Evolutionary conservation across 2,113 vertebrate genomes (phyloP), one percentile per base, ranked within the genome.

Genomic region (Pardalotus punctatus): DNA sequence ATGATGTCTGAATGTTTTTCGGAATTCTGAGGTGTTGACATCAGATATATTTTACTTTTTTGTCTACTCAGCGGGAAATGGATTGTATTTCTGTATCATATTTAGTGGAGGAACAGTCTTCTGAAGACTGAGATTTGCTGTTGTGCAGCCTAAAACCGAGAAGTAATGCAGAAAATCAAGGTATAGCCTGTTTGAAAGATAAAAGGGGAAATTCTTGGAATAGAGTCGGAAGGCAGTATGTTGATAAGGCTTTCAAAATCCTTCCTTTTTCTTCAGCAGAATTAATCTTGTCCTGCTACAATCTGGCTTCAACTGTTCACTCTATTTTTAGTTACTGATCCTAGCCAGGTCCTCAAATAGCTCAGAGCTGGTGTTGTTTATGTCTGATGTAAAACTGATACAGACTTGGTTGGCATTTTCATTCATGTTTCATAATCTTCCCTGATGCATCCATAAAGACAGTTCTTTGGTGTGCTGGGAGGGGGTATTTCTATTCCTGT

Each of bases 351-450:
- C 83, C 72, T 92, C 90, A 97, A 95, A 96, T 97, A 95, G 83
- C 86, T 92, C 60, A 67, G 83, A 86, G 72, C 72, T 95, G 83
- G 40, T 94, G 96, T 70, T 96, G 94, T 96, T 95, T 95, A 91
- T 94, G 95, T 92, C 94, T 95, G 93, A 92, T 95, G 65, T 60
- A 94, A 94, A 96, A 91, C 86, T 65, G 93, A 96, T 89, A 92
- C 86, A 92, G 93, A 84, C 58, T 86, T 95, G 76, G 86, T 88
- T 90, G 86, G 69, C 95, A 89, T 91, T 93, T 92, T 84, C 93
- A 94, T 96, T 97, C 83, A 94, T 60, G 69, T 95, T 95, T 95
- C 95, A 72, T 97, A 92, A 96, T 86, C 83, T 89, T 64, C 40
- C 43, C 69, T 28, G 27, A 38, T 28, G 31, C 64, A 64, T 67